These are phyloP conservation scores for Chaetoderma sp. DNA, from an alignment of 2,888 invertebrate species.

Conservation along the genomic window DNA sequence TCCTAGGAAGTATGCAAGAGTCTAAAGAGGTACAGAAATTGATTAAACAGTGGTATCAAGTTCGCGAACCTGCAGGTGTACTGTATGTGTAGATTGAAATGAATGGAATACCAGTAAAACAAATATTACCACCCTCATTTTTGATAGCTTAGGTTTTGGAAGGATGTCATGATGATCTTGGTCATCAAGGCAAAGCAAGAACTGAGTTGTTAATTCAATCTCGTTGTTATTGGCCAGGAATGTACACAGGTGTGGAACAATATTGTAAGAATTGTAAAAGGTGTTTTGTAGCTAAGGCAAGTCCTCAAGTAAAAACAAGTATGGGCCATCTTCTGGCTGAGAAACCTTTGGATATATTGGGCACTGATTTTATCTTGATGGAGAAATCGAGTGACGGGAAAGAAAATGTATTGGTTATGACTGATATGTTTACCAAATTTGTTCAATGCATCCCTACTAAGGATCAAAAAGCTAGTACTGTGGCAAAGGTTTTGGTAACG, in stretches of 20 bases:
- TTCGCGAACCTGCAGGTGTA: too few relatives aligned
- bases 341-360: not conserved
- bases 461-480: conserved; percentile 35
- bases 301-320: not conserved
- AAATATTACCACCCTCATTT: too few relatives aligned
- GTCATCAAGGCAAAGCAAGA: not conserved
- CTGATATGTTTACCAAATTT: conserved; percentile 37
- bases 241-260: not conserved
- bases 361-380: not conserved
- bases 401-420: not conserved
- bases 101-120: too few relatives aligned
- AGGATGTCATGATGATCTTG: not conserved
- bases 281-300: not conserved
- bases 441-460: conserved; percentile 38
- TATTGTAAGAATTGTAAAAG: not conserved
- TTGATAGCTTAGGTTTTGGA: too few relatives aligned
- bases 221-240: not conserved
- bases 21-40: too few relatives aligned
- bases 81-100: too few relatives aligned
- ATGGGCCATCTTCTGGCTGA: not conserved
- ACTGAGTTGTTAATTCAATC: not conserved
- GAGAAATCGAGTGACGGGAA: not conserved
- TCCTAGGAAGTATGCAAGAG: too few relatives aligned
- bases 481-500: conserved; percentile 34
- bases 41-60: too few relatives aligned